Percentiles rank a stretch among this genome's conserved stretches.
Conservation (phyloP, 2,113 vertebrate genomes). For the Pterocles gutturalis region DNA sequence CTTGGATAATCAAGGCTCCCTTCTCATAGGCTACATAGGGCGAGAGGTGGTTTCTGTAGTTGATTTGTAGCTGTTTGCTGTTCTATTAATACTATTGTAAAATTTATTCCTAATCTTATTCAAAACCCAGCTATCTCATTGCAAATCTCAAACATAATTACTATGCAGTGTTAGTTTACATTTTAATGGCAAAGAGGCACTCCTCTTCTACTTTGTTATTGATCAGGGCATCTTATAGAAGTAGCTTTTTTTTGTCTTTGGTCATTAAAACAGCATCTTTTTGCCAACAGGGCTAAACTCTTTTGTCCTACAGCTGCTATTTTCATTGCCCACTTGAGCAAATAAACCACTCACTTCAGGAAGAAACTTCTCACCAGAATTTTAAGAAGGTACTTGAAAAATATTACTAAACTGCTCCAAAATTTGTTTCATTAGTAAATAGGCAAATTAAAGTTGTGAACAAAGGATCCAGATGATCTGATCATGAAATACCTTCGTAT, state of each 20-base stretch:
- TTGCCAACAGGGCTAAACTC: not conserved
- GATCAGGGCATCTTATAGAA: not conserved
- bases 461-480: not conserved
- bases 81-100: not conserved
- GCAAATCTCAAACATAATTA: not conserved
- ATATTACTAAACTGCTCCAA: not conserved
- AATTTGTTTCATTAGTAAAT: not conserved
- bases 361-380: not conserved
- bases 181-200: not conserved
- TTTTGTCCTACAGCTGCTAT: not conserved
- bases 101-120: not conserved
- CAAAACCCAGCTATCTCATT: not conserved
- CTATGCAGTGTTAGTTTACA: not conserved
- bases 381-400: not conserved
- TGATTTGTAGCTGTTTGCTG: not conserved
- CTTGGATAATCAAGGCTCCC: slow-evolving; percentile 3
- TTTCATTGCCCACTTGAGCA: not conserved
- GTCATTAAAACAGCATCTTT: not conserved
- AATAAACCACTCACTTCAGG: not conserved
- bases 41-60: not conserved
- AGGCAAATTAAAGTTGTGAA: not conserved
- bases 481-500: not conserved
- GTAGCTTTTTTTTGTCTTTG: accelerated
- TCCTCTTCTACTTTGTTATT: not conserved
- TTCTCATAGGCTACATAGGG: not conserved